Percentiles rank a stretch among this genome's conserved stretches.
These are phyloP conservation scores for Steinernema carpocapsae DNA, from an alignment of 2,888 invertebrate species.

Conservation along the genomic window DNA sequence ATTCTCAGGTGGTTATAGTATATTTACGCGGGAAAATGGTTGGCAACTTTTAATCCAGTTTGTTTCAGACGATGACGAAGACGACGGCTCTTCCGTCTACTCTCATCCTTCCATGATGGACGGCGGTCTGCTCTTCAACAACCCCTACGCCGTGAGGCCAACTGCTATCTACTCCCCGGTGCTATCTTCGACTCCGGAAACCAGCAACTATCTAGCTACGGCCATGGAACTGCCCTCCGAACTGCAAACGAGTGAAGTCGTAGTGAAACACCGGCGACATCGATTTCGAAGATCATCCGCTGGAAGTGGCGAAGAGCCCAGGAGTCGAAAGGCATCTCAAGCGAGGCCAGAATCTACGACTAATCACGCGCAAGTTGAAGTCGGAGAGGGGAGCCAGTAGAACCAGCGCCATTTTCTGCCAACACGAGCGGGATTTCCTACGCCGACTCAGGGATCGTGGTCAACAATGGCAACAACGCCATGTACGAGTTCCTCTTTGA, in stretches of 20 bases:
- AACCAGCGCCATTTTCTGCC: neutral
- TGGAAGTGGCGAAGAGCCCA: neutral
- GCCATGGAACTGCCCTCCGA: neutral
- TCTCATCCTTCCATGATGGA: slow-evolving; percentile 67
- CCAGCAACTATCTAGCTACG: neutral
- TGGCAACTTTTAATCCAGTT: too few species aligned
- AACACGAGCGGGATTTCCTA: neutral
- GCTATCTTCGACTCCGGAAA: slow-evolving; percentile 43
- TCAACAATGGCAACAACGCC: neutral
- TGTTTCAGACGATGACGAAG: slow-evolving; percentile 43
- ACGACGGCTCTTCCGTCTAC: slow-evolving; percentile 63
- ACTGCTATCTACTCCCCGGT: slow-evolving; percentile 39
- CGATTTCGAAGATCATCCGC: slow-evolving; percentile 6
- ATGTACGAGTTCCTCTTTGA: neutral
- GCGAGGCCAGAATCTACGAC: too few species aligned
- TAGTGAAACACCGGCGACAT: slow-evolving; percentile 16
- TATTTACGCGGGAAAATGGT: too few species aligned
- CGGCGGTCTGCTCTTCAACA: slow-evolving; percentile 36
- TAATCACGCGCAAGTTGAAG: too few species aligned
- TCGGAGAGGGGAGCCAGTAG: neutral
- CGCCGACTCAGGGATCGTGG: slow-evolving; percentile 13
- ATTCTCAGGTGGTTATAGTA: too few species aligned
- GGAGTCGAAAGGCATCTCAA: slow-evolving; percentile 6
- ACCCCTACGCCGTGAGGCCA: slow-evolving; percentile 10
- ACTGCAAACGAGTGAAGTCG: slow-evolving; percentile 12